These are phyloP conservation scores for Drosophila bifasciata DNA, from an alignment of 1,140 invertebrate genomes.

Conservation along the genomic window DNA sequence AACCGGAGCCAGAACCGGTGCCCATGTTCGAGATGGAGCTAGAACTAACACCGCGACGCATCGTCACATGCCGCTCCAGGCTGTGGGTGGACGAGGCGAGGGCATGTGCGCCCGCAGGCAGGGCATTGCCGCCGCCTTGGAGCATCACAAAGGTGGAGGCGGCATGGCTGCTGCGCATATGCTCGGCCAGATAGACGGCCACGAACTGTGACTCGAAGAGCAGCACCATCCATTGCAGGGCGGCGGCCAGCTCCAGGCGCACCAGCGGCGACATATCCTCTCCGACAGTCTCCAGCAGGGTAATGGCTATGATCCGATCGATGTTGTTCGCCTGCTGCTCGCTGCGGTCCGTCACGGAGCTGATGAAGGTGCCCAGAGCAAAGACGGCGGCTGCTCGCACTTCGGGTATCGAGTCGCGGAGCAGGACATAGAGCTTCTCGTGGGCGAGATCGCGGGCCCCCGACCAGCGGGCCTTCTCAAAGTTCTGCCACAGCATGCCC, in stretches of 20 bases:
- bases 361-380: conserved; percentile 97
- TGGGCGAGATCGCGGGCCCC: conserved; percentile 97
- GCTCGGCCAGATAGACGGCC: conserved; percentile 87
- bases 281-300: conserved; percentile 90
- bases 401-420: conserved; percentile 93
- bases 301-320: conserved; percentile 95
- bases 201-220: conserved; percentile 96
- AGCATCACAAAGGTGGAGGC: conserved; percentile 59
- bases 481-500: conserved; percentile 95
- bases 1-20: conserved; percentile 48
- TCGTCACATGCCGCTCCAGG: conserved; percentile 70
- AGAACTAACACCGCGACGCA: conserved; percentile 80
- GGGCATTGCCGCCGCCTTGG: conserved; percentile 46
- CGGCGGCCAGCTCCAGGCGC: conserved; percentile 91
- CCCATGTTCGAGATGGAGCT: conserved; percentile 82
- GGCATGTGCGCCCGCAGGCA: conserved; percentile 36
- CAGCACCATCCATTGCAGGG: conserved; percentile 95
- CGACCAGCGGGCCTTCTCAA: conserved; percentile 96
- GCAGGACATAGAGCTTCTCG: conserved; percentile 94
- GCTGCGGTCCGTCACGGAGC: conserved; percentile 91
- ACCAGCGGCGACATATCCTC: conserved; percentile 95
- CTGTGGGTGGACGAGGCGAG: conserved; percentile 65
- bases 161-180: conserved; percentile 44
- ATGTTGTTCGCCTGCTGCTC: conserved; percentile 97
- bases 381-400: conserved; percentile 95